Evolutionary conservation across 2,888 invertebrate genomes (phyloP).

Genomic region (Andrena chrysosceles): DNA sequence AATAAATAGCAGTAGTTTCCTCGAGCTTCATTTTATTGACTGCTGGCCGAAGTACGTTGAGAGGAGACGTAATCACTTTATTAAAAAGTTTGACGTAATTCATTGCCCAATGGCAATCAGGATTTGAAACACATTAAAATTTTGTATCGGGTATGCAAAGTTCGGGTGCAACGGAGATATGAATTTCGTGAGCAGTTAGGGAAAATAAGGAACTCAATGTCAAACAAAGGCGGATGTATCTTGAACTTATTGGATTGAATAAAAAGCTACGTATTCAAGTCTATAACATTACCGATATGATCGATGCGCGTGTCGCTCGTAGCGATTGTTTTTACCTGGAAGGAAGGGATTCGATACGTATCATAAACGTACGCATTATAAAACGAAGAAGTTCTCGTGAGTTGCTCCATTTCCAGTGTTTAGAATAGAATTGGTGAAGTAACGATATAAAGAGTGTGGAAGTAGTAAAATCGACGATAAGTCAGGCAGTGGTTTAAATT

Average conservation of each 20-base stretch:
- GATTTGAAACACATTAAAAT: not conserved
- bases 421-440: no score
- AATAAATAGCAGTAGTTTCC: not conserved
- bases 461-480: not conserved
- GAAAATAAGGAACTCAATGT: not conserved
- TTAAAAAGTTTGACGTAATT: not conserved
- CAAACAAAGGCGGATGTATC: not conserved
- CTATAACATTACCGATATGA: constrained; percentile 31
- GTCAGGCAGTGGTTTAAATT: not conserved
- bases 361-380: no score
- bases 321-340: constrained; percentile 27
- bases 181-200: not conserved
- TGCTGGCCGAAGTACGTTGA: not conserved
- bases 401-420: not conserved
- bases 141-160: no score
- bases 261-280: constrained; percentile 12
- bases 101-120: not conserved
- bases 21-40: not conserved
- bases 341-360: constrained; percentile 21
- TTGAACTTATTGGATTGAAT: constrained; percentile 6
- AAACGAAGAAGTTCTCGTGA: not conserved
- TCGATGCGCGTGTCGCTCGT: constrained; percentile 31
- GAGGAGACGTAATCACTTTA: not conserved
- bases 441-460: no score
- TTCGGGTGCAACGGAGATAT: not conserved